Evolutionary conservation across 2,113 vertebrate genomes (phyloP).

Genomic region (Neopipo cinnamomea): DNA sequence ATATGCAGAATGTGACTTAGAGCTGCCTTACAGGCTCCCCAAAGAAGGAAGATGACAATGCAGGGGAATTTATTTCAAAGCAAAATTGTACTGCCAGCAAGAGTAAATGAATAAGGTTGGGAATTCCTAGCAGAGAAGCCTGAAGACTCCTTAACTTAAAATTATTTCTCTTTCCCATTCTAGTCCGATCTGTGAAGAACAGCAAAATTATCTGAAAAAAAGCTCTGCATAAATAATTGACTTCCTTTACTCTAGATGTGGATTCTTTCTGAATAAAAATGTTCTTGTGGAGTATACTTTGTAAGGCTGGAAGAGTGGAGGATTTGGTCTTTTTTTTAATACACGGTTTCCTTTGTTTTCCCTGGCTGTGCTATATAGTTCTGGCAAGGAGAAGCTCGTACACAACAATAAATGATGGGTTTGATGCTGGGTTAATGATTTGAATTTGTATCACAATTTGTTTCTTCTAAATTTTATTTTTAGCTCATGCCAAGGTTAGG

Average conservation of each 20-base stretch:
- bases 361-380: neutral
- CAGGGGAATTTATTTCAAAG: slow-evolving; percentile 48
- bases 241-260: slow-evolving; percentile 29
- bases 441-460: neutral
- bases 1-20: slow-evolving; percentile 21
- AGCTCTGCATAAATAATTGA: slow-evolving; percentile 50
- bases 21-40: slow-evolving; percentile 17
- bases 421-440: neutral
- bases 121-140: slow-evolving; percentile 29
- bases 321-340: neutral
- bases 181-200: slow-evolving; percentile 17
- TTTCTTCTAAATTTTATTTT: neutral
- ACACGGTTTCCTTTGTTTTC: neutral
- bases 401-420: neutral
- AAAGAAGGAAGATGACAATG: slow-evolving; percentile 30
- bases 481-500: neutral
- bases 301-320: neutral
- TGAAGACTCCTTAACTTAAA: slow-evolving; percentile 37
- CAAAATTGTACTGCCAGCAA: slow-evolving; percentile 21
- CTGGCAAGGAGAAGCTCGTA: neutral
- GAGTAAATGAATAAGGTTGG: slow-evolving; percentile 7
- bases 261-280: neutral
- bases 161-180: slow-evolving; percentile 41
- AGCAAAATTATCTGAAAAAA: slow-evolving; percentile 35
- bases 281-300: neutral